Evolutionary conservation across 1,140 invertebrate species (phyloP).

Genomic region (Condylostylus longicornis): DNA sequence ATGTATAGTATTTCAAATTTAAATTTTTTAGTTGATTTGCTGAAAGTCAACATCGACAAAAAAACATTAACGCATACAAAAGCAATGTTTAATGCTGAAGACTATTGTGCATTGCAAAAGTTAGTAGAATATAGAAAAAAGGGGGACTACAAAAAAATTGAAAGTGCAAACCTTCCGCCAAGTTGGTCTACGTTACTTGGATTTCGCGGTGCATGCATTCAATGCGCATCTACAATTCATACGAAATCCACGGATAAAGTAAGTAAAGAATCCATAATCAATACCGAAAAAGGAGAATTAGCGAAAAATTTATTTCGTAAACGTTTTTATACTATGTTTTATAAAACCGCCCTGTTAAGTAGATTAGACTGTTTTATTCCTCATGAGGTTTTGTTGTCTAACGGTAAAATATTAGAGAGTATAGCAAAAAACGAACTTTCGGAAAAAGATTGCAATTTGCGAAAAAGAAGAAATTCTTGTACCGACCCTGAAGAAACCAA

Average conservation of each 20-base stretch:
- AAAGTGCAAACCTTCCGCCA: conserved; percentile 12
- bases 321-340: conserved; percentile 19
- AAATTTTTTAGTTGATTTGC: conserved; percentile 6
- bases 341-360: conserved; percentile 18
- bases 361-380: too few relatives aligned
- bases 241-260: not conserved
- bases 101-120: not conserved
- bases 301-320: conserved; percentile 14
- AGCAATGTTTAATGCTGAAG: not conserved
- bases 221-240: conserved; percentile 9
- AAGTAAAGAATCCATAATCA: not conserved
- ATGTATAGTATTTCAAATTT: conserved; percentile 9
- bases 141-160: not conserved
- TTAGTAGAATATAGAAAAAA: not conserved
- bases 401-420: too few relatives aligned
- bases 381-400: too few relatives aligned
- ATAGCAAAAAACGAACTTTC: too few relatives aligned
- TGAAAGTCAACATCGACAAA: too few relatives aligned
- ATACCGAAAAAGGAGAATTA: conserved; percentile 3
- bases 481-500: too few relatives aligned
- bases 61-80: too few relatives aligned
- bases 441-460: too few relatives aligned
- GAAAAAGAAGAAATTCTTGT: too few relatives aligned
- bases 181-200: conserved; percentile 23
- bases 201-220: conserved; percentile 22